Base-by-base conservation (phyloP, 1,140 invertebrate genomes). In the Ridgeia piscesae region DNA sequence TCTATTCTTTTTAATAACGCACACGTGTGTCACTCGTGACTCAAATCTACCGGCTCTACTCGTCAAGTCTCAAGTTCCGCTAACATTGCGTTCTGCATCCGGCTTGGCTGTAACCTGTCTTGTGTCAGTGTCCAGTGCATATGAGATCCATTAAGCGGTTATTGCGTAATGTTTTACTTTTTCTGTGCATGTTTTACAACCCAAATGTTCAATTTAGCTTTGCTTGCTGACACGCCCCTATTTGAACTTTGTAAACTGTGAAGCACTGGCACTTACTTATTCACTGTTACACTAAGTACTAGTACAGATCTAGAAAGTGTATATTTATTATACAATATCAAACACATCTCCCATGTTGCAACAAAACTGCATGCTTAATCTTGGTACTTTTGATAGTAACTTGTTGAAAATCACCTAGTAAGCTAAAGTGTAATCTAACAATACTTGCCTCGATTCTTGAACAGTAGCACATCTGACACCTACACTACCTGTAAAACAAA, bases 1-100 rank as follows among this genome's bases (percentile, higher is more conserved):
- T 91, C 89, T 92, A 33, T 92, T 88, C 17, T 77, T 77, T 14
- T 14, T 77, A 77, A 21, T 77, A 92, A 33, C 6, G 91, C 88
- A 34, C 89, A 58, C 88, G 42, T 89, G 50, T 77, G 58, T 77
- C 58, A 77, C 58, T 77, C 27, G 58, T 77, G 58, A 77, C 17
- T 77, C 6, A 77, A 31, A 21, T 77, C 27, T 77, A 77, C 58
- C 58, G 58, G 58, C 58, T 31, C 58, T 9, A 77, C 58, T 21
- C 48, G 48, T 11, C 8, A 50, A 50, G 21, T 21, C 21, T 21
- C 58, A 17, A 27, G 58, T 77, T 77, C 58, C 58, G 58, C 27
- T 77, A 77, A 77, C 27, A 77, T 77, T 77, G 11, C 14, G 27
- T 77, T 77, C 58, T 77, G 58, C 58, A 77, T 77, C 58, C 58